Percentiles rank a stretch among this genome's conserved stretches.
These are phyloP conservation scores for Desmophyllum pertusum DNA, from an alignment of 92 coral and sea anemone genomes.

Conservation along the genomic window DNA sequence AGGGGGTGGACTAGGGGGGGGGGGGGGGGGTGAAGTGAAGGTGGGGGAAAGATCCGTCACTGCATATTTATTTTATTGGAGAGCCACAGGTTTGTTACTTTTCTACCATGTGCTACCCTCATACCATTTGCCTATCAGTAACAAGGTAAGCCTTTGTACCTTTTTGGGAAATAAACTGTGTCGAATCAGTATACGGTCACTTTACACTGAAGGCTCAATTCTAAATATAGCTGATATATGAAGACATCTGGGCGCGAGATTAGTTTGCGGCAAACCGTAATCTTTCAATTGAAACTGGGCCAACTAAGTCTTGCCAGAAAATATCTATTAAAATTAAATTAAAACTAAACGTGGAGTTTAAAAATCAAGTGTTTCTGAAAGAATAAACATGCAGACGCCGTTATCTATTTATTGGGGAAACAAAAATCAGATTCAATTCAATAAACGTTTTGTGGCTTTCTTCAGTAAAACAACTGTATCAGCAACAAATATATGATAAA, in stretches of 20 bases:
- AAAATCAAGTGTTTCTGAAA: background rate
- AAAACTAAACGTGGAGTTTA: background rate
- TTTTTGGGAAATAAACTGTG: background rate
- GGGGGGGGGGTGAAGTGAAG: too few relatives aligned
- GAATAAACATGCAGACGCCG: background rate
- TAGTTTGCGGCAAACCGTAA: background rate
- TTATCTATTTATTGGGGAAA: background rate
- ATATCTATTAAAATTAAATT: background rate
- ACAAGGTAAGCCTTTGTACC: too few relatives aligned
- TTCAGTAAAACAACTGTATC: background rate
- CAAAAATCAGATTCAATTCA: background rate
- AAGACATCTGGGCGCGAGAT: background rate
- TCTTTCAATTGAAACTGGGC: background rate
- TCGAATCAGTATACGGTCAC: too few relatives aligned
- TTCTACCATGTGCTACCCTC: too few relatives aligned
- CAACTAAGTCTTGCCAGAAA: background rate
- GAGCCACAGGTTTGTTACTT: too few relatives aligned
- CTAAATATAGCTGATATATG: background rate
- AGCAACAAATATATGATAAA: background rate
- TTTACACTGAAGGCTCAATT: too few relatives aligned
- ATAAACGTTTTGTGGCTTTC: background rate
- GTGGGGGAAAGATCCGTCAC: too few relatives aligned
- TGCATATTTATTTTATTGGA: too few relatives aligned
- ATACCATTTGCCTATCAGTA: too few relatives aligned
- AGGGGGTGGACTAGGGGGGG: too few relatives aligned